Evolutionary conservation across 2,113 vertebrate genomes (phyloP).

Genomic region (Ailuropoda melanoleuca): DNA sequence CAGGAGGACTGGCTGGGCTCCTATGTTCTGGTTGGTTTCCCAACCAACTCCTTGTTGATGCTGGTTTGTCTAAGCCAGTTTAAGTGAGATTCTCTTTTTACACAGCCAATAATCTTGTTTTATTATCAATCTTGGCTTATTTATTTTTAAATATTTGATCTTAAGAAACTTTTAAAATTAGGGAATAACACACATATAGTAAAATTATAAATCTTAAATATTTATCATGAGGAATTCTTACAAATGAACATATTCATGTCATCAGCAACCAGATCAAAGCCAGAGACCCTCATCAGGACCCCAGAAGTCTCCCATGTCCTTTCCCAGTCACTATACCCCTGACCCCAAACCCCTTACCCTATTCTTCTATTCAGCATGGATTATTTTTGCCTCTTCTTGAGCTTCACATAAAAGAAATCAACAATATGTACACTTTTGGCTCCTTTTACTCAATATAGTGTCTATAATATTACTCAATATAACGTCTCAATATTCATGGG

Average conservation of each 20-base stretch:
- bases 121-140: not conserved
- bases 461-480: not conserved
- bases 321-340: not conserved
- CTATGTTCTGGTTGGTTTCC: not conserved
- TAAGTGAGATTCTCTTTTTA: not conserved
- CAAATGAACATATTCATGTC: not conserved
- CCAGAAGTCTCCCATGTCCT: rapidly evolving
- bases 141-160: not conserved
- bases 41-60: not conserved
- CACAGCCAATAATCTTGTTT: not conserved
- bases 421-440: not conserved
- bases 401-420: not conserved
- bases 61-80: not conserved
- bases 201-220: not conserved
- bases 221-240: not conserved
- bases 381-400: not conserved
- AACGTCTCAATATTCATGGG: not conserved
- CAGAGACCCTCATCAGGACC: not conserved
- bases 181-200: not conserved
- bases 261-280: not conserved
- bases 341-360: too few relatives aligned
- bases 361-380: not conserved
- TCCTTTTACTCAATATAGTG: not conserved
- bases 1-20: not conserved
- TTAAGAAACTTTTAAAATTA: not conserved